These are phyloP conservation scores for Canis aureus DNA, from an alignment of 2,113 vertebrate genomes.

Conservation along the genomic window DNA sequence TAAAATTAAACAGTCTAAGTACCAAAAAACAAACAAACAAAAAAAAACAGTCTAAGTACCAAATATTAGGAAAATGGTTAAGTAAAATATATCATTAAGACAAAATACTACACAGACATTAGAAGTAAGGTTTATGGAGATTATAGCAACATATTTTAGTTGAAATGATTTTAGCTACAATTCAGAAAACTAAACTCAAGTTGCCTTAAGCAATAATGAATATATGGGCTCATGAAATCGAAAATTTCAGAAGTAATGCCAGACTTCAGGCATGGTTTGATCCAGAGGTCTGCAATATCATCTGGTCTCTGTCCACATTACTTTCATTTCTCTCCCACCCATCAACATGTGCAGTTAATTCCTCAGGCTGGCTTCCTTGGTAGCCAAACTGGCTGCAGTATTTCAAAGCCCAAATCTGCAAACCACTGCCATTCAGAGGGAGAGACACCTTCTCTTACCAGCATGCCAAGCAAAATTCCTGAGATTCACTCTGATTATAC, in stretches of 20 bases:
- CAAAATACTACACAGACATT: not conserved
- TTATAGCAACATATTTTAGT: not conserved
- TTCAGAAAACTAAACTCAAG: not conserved
- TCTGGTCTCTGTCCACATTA: too few relatives aligned
- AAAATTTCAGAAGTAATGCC: not conserved
- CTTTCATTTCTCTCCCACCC: not conserved
- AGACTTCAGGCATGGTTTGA: not conserved
- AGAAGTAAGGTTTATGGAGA: not conserved
- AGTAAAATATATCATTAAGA: not conserved
- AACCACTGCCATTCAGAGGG: not conserved
- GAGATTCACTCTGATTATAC: not conserved
- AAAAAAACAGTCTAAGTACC: not conserved
- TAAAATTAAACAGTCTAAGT: not conserved
- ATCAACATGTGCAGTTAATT: not conserved
- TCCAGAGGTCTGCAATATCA: not conserved
- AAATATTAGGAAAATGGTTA: not conserved
- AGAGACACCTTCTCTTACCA: not conserved
- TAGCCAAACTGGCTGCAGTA: not conserved
- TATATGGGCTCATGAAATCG: not conserved
- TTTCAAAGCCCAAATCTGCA: not conserved
- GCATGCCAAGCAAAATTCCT: not conserved
- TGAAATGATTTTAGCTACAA: not conserved
- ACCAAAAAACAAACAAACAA: not conserved
- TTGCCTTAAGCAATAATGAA: not conserved
- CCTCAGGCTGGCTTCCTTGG: not conserved